Percentiles rank a stretch among this genome's conserved stretches.
Evolutionary conservation across 2,888 invertebrate genomes (phyloP).

Genomic region (Drosophila colorata): DNA sequence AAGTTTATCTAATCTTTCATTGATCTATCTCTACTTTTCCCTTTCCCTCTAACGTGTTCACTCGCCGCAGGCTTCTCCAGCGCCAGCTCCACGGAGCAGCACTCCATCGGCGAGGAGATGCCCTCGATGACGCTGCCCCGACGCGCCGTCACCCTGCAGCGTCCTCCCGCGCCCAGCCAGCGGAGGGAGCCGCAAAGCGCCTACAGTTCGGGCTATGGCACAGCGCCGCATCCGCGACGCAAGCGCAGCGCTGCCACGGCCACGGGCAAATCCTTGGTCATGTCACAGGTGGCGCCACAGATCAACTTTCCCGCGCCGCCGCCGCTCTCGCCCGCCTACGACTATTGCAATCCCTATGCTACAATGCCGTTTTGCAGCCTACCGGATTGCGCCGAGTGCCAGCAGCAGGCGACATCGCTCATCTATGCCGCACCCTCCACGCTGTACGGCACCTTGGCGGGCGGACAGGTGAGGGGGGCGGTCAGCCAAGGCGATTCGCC

Average conservation of each 20-base stretch:
- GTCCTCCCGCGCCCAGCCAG: conserved; percentile 43
- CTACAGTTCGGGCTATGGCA: conserved; percentile 54
- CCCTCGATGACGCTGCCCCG: conserved; percentile 47
- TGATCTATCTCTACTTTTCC: background rate
- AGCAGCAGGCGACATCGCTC: conserved; percentile 67
- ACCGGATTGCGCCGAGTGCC: conserved; percentile 83
- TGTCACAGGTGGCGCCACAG: conserved; percentile 68
- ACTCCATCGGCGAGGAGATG: conserved; percentile 67
- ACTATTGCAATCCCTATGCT: conserved; percentile 83
- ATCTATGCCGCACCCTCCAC: conserved; percentile 78
- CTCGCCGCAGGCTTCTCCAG: conserved; percentile 72
- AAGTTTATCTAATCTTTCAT: background rate
- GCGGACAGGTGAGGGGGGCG: conserved; percentile 8
- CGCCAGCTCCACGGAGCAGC: conserved; percentile 78
- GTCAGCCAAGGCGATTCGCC: conserved; percentile 45
- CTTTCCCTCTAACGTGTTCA: too few species aligned
- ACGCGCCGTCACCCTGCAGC: conserved; percentile 64
- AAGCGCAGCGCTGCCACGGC: conserved; percentile 76
- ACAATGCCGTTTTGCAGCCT: conserved; percentile 81
- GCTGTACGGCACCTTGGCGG: conserved; percentile 66
- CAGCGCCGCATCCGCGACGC: conserved; percentile 72
- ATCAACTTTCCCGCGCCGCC: conserved; percentile 84
- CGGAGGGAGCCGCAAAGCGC: conserved; percentile 17
- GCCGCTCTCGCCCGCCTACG: conserved; percentile 80
- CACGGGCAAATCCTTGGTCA: conserved; percentile 70